Evolutionary conservation across 2,113 vertebrate genomes (phyloP).

Genomic region (Motacilla alba): DNA sequence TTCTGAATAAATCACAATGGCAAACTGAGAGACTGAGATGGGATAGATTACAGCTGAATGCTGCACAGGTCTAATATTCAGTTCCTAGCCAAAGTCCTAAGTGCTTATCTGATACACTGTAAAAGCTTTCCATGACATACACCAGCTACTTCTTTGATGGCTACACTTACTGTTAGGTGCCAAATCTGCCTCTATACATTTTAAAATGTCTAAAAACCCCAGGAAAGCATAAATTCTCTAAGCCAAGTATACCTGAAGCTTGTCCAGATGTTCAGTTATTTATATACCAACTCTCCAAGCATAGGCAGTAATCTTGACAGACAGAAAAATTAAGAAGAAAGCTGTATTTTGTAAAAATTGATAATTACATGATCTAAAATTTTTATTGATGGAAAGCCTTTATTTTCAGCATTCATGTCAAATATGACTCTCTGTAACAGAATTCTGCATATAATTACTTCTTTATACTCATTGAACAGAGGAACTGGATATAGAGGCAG

Average conservation of each 20-base stretch:
- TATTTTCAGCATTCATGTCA: not conserved
- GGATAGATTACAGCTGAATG: conserved; percentile 21
- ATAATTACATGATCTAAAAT: not conserved
- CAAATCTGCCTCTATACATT: not conserved
- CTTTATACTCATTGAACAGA: not conserved
- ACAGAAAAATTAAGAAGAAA: not conserved
- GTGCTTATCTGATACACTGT: not conserved
- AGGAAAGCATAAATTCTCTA: not conserved
- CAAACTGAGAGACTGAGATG: conserved; percentile 28
- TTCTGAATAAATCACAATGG: conserved; percentile 26
- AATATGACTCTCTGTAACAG: not conserved
- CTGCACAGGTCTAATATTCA: conserved; percentile 20
- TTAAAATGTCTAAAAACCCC: not conserved
- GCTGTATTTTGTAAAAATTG: not conserved
- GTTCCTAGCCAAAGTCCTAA: not conserved
- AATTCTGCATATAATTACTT: not conserved
- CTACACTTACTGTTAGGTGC: not conserved
- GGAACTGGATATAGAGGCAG: not conserved
- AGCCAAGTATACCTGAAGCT: not conserved
- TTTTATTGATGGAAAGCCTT: not conserved
- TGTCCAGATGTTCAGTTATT: not conserved
- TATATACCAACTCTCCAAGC: not conserved
- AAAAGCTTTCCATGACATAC: conserved; percentile 19
- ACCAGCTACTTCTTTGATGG: not conserved
- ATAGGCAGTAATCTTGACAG: not conserved